Percentiles rank a stretch among this genome's conserved stretches.
Evolutionary conservation across 2,113 vertebrate genomes (phyloP).

Genomic region (Pseudonaja textilis): DNA sequence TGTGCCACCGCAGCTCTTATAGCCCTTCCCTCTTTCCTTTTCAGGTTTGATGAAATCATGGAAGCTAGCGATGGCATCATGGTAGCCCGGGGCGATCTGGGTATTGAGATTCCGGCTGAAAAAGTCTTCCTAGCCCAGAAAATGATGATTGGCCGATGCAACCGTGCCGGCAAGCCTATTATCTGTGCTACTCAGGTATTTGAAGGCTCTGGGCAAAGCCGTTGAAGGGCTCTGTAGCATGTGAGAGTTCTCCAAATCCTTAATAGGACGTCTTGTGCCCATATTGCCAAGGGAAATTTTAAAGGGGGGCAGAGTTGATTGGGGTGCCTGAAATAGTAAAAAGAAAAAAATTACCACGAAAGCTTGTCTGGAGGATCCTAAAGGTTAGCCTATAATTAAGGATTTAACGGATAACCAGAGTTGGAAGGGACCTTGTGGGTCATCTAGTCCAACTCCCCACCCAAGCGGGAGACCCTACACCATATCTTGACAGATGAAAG

Average conservation of each 20-base stretch:
- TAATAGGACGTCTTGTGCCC: not conserved
- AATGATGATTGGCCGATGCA: constrained; percentile 98
- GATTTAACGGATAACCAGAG: not conserved
- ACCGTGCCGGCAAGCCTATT: constrained; percentile 91
- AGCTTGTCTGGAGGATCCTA: not conserved
- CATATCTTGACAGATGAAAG: no score
- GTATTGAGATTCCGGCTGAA: constrained; percentile 96
- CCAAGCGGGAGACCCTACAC: no score
- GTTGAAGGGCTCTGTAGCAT: not conserved
- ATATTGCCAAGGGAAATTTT: no score
- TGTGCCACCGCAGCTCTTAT: not conserved
- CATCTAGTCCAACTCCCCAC: no score
- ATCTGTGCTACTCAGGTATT: constrained; percentile 94
- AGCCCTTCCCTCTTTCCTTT: not conserved
- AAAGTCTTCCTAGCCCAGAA: constrained; percentile 98
- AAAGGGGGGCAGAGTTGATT: not conserved
- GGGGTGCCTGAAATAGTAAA: not conserved
- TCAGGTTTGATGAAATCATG: constrained; percentile 96
- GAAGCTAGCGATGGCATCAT: constrained; percentile 98
- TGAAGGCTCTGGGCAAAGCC: not conserved
- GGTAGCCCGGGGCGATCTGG: constrained; percentile 96
- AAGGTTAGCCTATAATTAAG: not conserved
- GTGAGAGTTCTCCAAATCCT: not conserved
- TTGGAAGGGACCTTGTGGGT: no score
- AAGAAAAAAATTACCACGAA: not conserved